phyloP scores from a whole-genome alignment of 2,888 invertebrate genomes.

The Apamea epomidion region DNA sequence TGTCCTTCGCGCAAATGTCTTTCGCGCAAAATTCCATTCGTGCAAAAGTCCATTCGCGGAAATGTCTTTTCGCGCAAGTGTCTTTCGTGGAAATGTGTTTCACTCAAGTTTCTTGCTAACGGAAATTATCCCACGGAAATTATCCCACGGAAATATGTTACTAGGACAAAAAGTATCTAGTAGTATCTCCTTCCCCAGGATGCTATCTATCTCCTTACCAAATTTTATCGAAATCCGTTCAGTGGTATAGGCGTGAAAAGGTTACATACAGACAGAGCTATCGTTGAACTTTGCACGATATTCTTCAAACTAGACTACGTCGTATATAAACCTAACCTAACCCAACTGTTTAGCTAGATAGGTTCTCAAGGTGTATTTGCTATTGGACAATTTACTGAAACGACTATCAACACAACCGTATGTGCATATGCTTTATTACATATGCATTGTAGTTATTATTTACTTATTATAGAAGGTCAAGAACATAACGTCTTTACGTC shows the following conservation, averaged over 20 bases:
- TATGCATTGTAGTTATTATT: background rate
- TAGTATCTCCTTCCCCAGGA: background rate
- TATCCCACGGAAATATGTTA: background rate
- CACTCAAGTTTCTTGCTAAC: no score
- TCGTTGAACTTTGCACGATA: background rate
- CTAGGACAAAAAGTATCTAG: background rate
- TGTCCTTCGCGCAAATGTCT: no score
- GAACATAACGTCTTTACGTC: background rate
- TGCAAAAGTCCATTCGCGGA: no score
- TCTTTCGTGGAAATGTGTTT: background rate
- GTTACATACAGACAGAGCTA: background rate
- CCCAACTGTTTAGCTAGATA: background rate
- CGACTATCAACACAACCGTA: background rate
- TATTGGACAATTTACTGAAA: background rate
- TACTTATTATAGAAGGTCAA: slow-evolving; percentile 11
- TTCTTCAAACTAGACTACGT: background rate
- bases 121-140: background rate
- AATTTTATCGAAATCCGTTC: background rate
- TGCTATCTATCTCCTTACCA: background rate
- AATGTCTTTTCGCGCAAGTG: no score
- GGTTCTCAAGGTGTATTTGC: background rate
- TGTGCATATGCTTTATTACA: background rate
- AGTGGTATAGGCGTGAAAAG: no score
- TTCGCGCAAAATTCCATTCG: no score
- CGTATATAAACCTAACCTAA: background rate